Percentiles rank a stretch among this genome's conserved stretches.
Conservation (phyloP, 2,113 vertebrate genomes). For the Serinus canaria region DNA sequence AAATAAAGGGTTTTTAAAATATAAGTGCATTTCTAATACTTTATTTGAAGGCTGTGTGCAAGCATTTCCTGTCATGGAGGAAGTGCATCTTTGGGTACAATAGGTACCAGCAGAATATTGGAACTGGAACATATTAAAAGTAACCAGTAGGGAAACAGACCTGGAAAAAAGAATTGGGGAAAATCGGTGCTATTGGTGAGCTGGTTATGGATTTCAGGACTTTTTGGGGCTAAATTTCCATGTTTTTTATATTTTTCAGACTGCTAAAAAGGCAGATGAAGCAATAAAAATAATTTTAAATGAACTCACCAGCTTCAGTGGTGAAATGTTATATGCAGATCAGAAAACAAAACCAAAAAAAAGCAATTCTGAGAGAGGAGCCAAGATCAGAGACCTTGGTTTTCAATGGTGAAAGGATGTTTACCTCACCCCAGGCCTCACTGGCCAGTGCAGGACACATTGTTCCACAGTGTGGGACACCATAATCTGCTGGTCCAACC, state of each 20-base stretch:
- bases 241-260: not conserved
- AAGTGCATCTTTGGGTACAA: not conserved
- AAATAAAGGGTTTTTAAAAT: not conserved
- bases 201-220: not conserved
- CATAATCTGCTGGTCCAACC: not conserved
- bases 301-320: not conserved
- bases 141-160: not conserved
- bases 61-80: not conserved
- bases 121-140: not conserved
- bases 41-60: not conserved
- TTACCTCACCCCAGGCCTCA: not conserved
- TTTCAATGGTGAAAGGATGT: not conserved
- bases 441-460: not conserved
- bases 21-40: not conserved
- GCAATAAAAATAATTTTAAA: not conserved
- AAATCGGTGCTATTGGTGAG: not conserved
- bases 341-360: not conserved
- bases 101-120: not conserved
- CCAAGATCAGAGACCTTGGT: not conserved
- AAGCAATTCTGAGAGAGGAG: not conserved
- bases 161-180: not conserved
- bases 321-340: not conserved
- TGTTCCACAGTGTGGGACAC: rapidly evolving
- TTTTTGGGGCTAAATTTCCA: not conserved
- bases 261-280: not conserved